Conservation (phyloP, 53 echinoderm and acorn worm species). For the Henricia sp. region DNA sequence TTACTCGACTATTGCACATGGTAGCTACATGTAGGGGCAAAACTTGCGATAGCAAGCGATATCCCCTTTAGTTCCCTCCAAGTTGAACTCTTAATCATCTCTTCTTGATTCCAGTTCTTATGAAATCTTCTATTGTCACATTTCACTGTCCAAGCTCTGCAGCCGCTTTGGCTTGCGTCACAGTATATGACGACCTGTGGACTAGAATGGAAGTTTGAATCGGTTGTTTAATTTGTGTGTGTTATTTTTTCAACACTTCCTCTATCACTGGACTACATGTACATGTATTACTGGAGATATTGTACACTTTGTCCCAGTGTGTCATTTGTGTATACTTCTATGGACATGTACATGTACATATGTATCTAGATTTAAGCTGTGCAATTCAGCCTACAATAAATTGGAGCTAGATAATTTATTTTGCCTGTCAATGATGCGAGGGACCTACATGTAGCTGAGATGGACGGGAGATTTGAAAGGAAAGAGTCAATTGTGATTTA, state of each 20-base stretch:
- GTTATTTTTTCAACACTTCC: not conserved
- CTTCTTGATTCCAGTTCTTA: constrained; percentile 6
- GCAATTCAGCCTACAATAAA: not conserved
- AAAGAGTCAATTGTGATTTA: not conserved
- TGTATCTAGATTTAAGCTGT: constrained; percentile 6
- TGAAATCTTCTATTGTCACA: not conserved
- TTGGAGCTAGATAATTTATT: not conserved
- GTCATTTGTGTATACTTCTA: not conserved
- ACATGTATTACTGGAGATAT: not conserved
- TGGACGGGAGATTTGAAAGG: not conserved
- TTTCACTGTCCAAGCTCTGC: not conserved
- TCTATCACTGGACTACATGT: constrained; percentile 8
- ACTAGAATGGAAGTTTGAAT: not conserved
- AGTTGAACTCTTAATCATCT: constrained; percentile 8
- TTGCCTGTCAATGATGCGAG: not conserved
- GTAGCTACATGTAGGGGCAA: not conserved
- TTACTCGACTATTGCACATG: not conserved
- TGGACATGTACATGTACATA: too few species aligned
- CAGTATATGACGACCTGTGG: not conserved
- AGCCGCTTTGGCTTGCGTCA: not conserved
- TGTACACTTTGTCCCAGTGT: not conserved
- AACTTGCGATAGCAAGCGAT: not conserved
- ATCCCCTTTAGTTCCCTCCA: constrained; percentile 35
- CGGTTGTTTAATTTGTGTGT: not conserved
- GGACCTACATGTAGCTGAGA: not conserved